These are phyloP conservation scores for Drosophila mercatorum DNA, from an alignment of 2,888 invertebrate species.

Conservation along the genomic window DNA sequence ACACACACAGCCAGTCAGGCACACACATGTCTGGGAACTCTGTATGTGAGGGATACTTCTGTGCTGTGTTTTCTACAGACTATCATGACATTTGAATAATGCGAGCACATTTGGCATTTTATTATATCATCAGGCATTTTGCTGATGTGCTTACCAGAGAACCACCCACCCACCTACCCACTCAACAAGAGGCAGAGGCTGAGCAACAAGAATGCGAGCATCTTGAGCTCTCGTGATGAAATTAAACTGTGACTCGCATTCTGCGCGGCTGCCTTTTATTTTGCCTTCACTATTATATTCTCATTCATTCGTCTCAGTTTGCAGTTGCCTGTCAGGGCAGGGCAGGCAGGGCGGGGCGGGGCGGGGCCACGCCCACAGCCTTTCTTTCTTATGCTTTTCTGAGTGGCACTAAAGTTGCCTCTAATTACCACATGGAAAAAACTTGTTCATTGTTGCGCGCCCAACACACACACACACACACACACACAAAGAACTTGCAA, in stretches of 20 bases:
- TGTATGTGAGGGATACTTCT: conserved; percentile 2
- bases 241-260: conserved; percentile 67
- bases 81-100: conserved; percentile 79
- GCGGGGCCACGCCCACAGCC: conserved; percentile 28
- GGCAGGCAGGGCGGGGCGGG: not conserved
- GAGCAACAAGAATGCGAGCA: conserved; percentile 16
- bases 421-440: conserved; percentile 60
- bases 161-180: not conserved
- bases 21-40: not conserved
- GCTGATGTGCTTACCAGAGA: conserved; percentile 58
- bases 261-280: conserved; percentile 53
- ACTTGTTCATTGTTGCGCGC: conserved; percentile 60
- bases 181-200: not conserved
- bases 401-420: conserved; percentile 23
- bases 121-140: conserved; percentile 76
- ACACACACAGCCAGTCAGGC: not conserved
- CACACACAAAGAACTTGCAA: conserved; percentile 15
- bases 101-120: conserved; percentile 76
- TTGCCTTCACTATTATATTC: conserved; percentile 63
- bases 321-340: conserved; percentile 9
- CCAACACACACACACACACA: conserved; percentile 22
- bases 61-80: conserved; percentile 36
- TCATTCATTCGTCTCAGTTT: conserved; percentile 58
- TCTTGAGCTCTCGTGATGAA: conserved; percentile 59
- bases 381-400: not conserved